Base-by-base conservation (phyloP, 2,888 invertebrate genomes). In the Parapristionchus giblindavisi region DNA sequence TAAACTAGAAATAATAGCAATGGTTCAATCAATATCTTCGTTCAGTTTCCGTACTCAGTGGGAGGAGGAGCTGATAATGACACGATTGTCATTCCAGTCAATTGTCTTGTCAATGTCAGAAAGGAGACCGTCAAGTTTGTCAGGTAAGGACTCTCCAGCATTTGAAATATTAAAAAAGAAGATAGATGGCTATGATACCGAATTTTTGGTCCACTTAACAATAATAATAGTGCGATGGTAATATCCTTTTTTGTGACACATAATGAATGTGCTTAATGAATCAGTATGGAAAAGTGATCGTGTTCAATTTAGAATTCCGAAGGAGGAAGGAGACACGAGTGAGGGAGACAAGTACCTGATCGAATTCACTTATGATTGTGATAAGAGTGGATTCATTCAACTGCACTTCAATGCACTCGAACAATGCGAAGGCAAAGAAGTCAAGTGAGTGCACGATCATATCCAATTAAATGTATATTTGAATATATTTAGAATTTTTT, bases 321-420 rank as follows among this genome's bases (percentile, higher is more conserved):
- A 77, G 65, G 70, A 76, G 11, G 80, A 79, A 43, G 72, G 77
- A 3, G 76, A 76, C 24, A 63, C 76, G 8, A 63, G 58, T 1
- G 68, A 61, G 11, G 71, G 73, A 63, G 75, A 75, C 38, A 54
- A 48, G n/a, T 97, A 96, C 88, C 96, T 96, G 88, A 93, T 99
- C 86, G 97, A 98, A 90, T 99, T 99, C 88, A 94, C 93, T 1
- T 97, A 99, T 90, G 99, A 99, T 89, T 93, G 94, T 87, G 99
- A 99, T 89, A 94, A 94, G 4, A 92, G 93, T 85, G 96, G 96
- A 90, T 93, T 94, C 32, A 95, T 99, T 78, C 96, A 95, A 43
- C 92, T 99, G 80, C 94, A 94, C 89, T 97, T 96, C 89, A 95
- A 97, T 89, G 96, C 96, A 87, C 92, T 93, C 1, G 98, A 99